Evolutionary conservation across 2,888 invertebrate genomes (phyloP).

Genomic region (Spilosoma lubricipeda): DNA sequence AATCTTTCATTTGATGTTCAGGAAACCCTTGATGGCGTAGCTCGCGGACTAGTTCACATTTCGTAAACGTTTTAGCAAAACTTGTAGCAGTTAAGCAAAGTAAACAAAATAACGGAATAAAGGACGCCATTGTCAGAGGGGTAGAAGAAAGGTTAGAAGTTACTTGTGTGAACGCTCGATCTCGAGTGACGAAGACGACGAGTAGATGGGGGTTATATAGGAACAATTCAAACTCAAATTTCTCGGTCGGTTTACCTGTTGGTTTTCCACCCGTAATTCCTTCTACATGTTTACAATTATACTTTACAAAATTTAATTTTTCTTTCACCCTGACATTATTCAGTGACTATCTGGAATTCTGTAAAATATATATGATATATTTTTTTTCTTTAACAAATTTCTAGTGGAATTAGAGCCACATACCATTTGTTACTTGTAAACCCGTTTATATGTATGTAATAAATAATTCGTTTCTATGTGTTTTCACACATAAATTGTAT

Average conservation of each 20-base stretch:
- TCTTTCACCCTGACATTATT: too few species aligned
- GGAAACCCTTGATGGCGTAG: conserved; percentile 64
- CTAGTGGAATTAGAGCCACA: too few species aligned
- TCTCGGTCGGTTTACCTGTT: conserved; percentile 1
- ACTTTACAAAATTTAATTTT: too few species aligned
- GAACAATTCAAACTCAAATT: background rate
- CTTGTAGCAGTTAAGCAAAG: conserved; percentile 38
- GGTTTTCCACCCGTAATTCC: conserved; percentile 2
- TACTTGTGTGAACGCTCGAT: conserved; percentile 8
- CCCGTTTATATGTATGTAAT: too few species aligned
- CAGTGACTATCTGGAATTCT: too few species aligned
- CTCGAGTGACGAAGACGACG: background rate
- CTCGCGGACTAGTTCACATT: conserved; percentile 62
- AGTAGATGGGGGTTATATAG: conserved; percentile 9
- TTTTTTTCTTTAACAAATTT: too few species aligned
- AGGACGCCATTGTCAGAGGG: background rate
- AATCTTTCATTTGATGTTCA: conserved; percentile 51
- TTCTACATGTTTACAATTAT: background rate
- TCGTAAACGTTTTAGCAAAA: conserved; percentile 52
- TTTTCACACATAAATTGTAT: too few species aligned
- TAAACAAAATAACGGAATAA: conserved; percentile 15
- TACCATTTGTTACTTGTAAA: too few species aligned
- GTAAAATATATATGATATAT: too few species aligned
- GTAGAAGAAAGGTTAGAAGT: background rate
- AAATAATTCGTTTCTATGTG: too few species aligned